phyloP scores from a whole-genome alignment of 2,888 invertebrate species.

The Cylindroiulus punctatus region DNA sequence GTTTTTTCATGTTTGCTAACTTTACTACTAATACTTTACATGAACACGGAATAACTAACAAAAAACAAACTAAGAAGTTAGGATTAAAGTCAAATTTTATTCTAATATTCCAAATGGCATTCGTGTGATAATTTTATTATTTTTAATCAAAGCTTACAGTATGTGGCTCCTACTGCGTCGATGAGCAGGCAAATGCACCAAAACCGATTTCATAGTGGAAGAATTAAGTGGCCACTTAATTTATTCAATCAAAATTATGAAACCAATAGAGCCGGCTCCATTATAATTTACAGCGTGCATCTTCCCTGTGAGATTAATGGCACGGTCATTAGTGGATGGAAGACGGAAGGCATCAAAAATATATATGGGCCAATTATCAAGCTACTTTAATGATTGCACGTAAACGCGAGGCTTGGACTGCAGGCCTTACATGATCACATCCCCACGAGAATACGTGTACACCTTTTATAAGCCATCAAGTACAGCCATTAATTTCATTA shows the following conservation, averaged over 20 bases:
- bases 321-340: slow-evolving; percentile 43
- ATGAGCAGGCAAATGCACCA: background rate
- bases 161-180: no score
- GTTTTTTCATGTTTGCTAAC: no score
- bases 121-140: no score
- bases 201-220: background rate
- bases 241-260: slow-evolving; percentile 29
- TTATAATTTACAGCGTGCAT: slow-evolving; percentile 1
- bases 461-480: slow-evolving; percentile 43
- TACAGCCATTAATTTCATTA: slow-evolving; percentile 43
- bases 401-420: background rate
- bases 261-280: slow-evolving; percentile 22
- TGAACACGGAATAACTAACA: no score
- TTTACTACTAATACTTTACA: no score
- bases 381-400: slow-evolving; percentile 21
- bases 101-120: no score
- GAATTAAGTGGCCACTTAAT: slow-evolving; percentile 47
- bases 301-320: slow-evolving; percentile 28
- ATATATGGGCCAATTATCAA: slow-evolving; percentile 6
- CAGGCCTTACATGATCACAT: slow-evolving; percentile 7
- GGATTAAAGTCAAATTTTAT: no score
- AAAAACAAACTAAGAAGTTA: no score
- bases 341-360: slow-evolving; percentile 40
- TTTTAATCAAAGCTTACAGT: no score
- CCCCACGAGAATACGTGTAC: slow-evolving; percentile 2